A percentile compares a stretch with the other conserved stretches of the same genome.
Evolutionary conservation across 2,888 invertebrate genomes (phyloP).

Genomic region (Heterodera filipjevi): DNA sequence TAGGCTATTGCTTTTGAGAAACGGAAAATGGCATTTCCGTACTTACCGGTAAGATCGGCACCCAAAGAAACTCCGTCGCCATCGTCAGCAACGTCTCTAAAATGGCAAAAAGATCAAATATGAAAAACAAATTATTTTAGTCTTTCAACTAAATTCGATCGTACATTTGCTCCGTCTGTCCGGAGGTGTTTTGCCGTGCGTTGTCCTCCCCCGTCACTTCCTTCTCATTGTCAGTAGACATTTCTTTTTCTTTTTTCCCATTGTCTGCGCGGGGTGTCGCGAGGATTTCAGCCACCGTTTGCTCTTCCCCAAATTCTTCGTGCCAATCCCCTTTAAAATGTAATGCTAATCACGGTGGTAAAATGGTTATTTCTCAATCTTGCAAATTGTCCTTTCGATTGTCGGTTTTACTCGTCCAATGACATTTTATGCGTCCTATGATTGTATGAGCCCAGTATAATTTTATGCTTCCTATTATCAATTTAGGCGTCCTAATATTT

Average conservation of each 20-base stretch:
- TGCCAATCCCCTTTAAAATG: conserved; percentile 60
- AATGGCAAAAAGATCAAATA: conserved; percentile 24
- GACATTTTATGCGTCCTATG: too few relatives aligned
- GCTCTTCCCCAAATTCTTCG: conserved; percentile 60
- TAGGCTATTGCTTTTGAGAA: conserved; percentile 29
- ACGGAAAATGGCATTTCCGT: conserved; percentile 22
- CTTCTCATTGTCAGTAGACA: neutral
- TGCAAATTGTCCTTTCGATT: too few relatives aligned
- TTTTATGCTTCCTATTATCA: too few relatives aligned
- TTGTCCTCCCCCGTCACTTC: conserved; percentile 3
- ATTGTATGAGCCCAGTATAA: too few relatives aligned
- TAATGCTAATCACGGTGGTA: too few relatives aligned
- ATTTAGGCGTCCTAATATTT: too few relatives aligned
- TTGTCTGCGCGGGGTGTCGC: conserved; percentile 24
- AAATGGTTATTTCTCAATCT: neutral
- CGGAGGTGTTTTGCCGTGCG: neutral
- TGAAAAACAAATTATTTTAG: too few relatives aligned
- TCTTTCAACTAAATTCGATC: neutral
- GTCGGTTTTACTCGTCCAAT: too few relatives aligned
- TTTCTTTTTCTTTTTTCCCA: conserved; percentile 28
- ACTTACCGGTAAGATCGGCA: conserved; percentile 86
- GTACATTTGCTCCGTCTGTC: neutral
- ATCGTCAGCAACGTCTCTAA: conserved; percentile 69
- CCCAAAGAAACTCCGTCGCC: conserved; percentile 68
- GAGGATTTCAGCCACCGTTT: conserved; percentile 36